phyloP scores from a whole-genome alignment of 2,888 invertebrate genomes.

The Tenthredo mesomela region DNA sequence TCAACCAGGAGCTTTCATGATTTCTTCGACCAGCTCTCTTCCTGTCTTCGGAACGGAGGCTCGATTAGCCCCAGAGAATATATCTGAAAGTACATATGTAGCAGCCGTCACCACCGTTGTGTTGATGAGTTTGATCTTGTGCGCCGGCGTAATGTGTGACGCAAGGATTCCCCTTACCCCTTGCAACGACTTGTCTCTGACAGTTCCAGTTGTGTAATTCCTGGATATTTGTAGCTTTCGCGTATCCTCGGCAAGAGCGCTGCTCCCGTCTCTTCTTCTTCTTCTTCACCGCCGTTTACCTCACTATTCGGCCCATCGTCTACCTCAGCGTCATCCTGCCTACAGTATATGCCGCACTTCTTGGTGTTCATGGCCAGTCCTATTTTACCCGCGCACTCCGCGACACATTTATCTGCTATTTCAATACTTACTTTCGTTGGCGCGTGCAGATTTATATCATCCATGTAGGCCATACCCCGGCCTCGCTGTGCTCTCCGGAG shows the following conservation, averaged over 20 bases:
- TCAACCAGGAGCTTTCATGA: conserved; percentile 15
- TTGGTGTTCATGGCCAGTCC: conserved; percentile 35
- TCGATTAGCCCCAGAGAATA: conserved; percentile 43
- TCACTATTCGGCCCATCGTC: too few species aligned
- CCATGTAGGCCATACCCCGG: conserved; percentile 56
- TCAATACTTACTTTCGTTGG: conserved; percentile 30
- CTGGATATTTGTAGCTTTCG: conserved; percentile 9
- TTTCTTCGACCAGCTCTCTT: not conserved
- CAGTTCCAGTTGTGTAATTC: not conserved
- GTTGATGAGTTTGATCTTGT: conserved; percentile 53
- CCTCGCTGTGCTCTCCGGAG: too few species aligned
- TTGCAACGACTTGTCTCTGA: not conserved
- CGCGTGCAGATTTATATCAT: conserved; percentile 57
- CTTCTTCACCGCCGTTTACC: not conserved
- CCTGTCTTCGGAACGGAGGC: conserved; percentile 2
- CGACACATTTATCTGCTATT: conserved; percentile 19
- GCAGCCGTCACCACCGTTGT: conserved; percentile 52
- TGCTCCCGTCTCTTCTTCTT: not conserved
- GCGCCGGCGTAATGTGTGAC: conserved; percentile 1
- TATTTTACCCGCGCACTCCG: conserved; percentile 46
- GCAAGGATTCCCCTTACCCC: not conserved
- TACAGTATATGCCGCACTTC: conserved; percentile 45
- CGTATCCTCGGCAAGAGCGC: conserved; percentile 26
- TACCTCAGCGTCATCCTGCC: not conserved
- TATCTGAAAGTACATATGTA: too few species aligned